These are phyloP conservation scores for Poicephalus gulielmi DNA, from an alignment of 2,113 vertebrate species.

Conservation along the genomic window DNA sequence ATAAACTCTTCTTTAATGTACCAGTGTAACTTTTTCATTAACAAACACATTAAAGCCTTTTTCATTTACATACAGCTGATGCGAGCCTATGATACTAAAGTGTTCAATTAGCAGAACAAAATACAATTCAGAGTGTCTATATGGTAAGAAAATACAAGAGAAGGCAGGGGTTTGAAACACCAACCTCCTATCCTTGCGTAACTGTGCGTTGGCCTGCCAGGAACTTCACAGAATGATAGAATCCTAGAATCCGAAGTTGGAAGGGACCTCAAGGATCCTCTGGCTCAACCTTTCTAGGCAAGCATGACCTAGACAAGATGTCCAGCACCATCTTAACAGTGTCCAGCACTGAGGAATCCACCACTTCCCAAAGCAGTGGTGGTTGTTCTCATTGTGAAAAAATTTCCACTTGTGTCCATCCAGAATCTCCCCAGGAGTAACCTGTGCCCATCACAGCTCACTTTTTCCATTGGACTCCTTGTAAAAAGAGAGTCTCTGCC, in stretches of 20 bases:
- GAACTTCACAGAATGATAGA: background rate
- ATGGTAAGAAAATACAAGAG: background rate
- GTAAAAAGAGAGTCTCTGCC: background rate
- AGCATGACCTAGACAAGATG: background rate
- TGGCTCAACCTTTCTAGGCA: background rate
- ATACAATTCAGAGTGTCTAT: background rate
- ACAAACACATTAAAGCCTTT: constrained; percentile 48
- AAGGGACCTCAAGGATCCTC: background rate
- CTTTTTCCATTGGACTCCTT: background rate
- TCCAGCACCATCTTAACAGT: background rate
- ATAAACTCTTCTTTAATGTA: constrained; percentile 61
- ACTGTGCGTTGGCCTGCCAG: background rate
- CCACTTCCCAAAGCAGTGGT: background rate
- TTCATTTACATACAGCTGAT: constrained; percentile 56
- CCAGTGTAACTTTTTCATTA: constrained; percentile 59
- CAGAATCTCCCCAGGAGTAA: background rate
- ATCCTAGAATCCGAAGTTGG: background rate
- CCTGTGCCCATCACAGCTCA: background rate
- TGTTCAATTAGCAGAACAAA: background rate
- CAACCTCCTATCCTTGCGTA: too few species aligned
- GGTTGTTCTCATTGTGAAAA: background rate
- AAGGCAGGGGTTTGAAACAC: background rate
- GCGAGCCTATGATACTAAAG: constrained; percentile 1
- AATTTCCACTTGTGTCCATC: background rate
- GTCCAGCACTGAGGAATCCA: background rate